phyloP scores from a whole-genome alignment of 2,888 invertebrate genomes.

The Megalurothrips usitatus region DNA sequence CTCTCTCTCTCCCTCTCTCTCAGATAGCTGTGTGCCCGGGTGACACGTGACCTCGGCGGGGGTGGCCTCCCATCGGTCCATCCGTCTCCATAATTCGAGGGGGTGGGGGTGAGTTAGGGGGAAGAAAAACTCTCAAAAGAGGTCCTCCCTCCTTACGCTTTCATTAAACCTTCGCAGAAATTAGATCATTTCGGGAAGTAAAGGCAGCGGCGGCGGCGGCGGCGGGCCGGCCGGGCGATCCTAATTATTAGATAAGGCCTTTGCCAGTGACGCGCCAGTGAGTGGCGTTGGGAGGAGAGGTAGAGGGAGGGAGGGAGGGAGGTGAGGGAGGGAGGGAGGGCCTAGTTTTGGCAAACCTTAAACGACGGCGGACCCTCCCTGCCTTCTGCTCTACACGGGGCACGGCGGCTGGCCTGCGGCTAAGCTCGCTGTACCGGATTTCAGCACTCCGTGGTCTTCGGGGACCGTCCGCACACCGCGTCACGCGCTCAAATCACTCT shows the following conservation, averaged over 20 bases:
- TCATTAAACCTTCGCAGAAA: constrained; percentile 3
- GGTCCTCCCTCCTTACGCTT: not conserved
- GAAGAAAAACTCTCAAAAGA: not conserved
- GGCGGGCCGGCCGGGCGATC: not conserved
- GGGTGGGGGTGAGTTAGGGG: no score
- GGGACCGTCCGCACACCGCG: no score
- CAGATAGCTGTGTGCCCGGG: no score
- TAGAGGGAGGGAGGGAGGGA: not conserved
- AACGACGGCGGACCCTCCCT: no score
- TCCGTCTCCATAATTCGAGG: not conserved
- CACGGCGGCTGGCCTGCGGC: no score
- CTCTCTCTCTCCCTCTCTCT: no score
- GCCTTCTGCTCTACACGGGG: no score
- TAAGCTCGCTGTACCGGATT: no score
- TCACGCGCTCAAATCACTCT: no score
- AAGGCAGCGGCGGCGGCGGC: not conserved
- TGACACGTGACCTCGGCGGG: no score
- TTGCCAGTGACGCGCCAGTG: not conserved
- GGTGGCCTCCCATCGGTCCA: not conserved
- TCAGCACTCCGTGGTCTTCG: no score
- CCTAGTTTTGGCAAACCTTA: not conserved
- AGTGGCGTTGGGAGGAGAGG: not conserved
- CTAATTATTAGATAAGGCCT: constrained; percentile 19
- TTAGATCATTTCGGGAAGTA: constrained; percentile 16
- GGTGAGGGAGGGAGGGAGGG: not conserved